These are phyloP conservation scores for Pseudomyrmex concolor DNA, from an alignment of 1,140 invertebrate genomes.

Conservation along the genomic window DNA sequence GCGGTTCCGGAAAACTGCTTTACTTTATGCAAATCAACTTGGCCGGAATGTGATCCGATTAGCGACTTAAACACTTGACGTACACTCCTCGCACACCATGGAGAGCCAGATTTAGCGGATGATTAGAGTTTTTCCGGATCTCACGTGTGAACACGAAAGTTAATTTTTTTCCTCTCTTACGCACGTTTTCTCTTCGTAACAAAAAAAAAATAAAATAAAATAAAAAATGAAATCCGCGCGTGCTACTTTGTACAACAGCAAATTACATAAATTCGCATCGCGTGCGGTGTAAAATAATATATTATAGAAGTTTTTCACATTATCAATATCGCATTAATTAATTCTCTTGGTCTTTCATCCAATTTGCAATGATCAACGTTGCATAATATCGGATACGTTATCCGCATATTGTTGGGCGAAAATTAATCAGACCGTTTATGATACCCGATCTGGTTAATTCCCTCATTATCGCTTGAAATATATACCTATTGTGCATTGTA, in stretches of 20 bases:
- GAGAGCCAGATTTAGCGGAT: neutral
- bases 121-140: constrained; percentile 25
- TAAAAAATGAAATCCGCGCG: neutral
- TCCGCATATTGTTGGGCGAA: constrained; percentile 44
- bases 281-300: neutral
- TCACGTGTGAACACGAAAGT: neutral
- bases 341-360: constrained; percentile 24
- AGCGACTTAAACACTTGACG: constrained; percentile 38
- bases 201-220: neutral
- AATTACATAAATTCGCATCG: constrained; percentile 9
- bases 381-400: constrained; percentile 37
- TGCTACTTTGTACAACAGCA: neutral
- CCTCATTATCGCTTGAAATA: constrained; percentile 17
- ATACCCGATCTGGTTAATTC: constrained; percentile 28
- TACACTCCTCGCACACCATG: neutral
- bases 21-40: constrained; percentile 40
- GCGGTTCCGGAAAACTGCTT: constrained; percentile 27
- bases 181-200: neutral
- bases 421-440: constrained; percentile 32
- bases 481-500: constrained; percentile 21
- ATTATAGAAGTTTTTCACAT: constrained; percentile 5
- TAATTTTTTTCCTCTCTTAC: neutral
- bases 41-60: constrained; percentile 32
- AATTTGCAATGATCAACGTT: constrained; percentile 44
- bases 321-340: constrained; percentile 43